Evolutionary conservation across 2,113 vertebrate species (phyloP), one percentile per base, ranked within the genome.

Genomic region (Spheniscus mendiculus): DNA sequence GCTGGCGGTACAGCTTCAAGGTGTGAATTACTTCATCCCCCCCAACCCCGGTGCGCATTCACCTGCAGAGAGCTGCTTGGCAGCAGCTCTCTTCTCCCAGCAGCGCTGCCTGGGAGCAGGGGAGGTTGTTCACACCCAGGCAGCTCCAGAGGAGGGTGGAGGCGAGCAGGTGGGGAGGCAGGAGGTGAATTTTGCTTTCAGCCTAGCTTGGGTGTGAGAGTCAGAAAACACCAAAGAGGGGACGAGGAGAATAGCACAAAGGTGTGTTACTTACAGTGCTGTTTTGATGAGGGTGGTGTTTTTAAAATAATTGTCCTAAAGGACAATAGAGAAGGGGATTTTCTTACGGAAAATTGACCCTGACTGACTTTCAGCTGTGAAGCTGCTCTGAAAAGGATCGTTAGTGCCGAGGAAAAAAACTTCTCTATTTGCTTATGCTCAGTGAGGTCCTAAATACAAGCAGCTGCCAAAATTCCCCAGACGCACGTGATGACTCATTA

Each of bases 401-500:
- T 74, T 78, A 45, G 40, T 7, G 4, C 34, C 2, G 2, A 67
- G 17, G 16, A 18, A 14, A 44, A 44, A 22, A 15, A 4, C 5
- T 11, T 42, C 40, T 65, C 10, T 56, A 4, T 29, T 76, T 59
- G n/a, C 10, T 61, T 62, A 18, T 0, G 2, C 17, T 61, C 42
- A 30, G 9, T 38, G 20, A 93, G 53, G 47, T 10, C 49, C 53
- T 45, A 47, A 77, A 40, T 23, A 30, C 5, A 20, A 45, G 34
- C 71, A 95, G 80, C 87, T 84, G 62, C 62, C 59, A 25, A 34
- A 52, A 42, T 55, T 65, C 15, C 66, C 42, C 6, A 5, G 42
- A 1, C 36, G 34, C 6, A 0, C 7, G 16, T 13, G 53, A 32
- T 45, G 36, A 19, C 13, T 23, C 1, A 0, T 58, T 8, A 21